A percentile compares a stretch with the other conserved stretches of the same genome.
Conservation (phyloP, 23 tunicate species). For the Clavelina lepadiformis region DNA sequence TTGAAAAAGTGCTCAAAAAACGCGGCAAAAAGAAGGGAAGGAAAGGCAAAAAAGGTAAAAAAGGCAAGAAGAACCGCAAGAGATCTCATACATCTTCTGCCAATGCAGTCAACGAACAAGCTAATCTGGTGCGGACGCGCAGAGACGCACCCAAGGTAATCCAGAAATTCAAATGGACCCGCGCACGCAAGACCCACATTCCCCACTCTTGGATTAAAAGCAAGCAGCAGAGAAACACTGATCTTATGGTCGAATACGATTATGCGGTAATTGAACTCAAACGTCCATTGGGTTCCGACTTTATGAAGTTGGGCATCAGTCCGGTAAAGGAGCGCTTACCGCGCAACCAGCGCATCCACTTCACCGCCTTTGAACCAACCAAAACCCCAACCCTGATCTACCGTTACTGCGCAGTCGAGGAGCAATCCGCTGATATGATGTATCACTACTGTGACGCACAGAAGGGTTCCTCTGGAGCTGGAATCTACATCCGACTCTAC, state of each 20-base stretch:
- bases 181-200: conserved; percentile 44
- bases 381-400: conserved; percentile 29
- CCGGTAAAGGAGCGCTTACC: conserved; percentile 57
- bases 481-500: conserved; percentile 70
- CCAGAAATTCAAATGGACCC: conserved; percentile 72
- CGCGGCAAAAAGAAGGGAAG: conserved; percentile 34
- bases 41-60: conserved; percentile 14
- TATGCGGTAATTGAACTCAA: conserved; percentile 82
- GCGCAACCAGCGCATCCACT: conserved; percentile 57
- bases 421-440: conserved; percentile 79
- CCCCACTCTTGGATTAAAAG: conserved; percentile 59
- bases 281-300: conserved; percentile 34
- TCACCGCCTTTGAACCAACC: conserved; percentile 64
- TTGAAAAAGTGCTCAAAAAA: conserved; percentile 13
- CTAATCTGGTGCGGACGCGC: not conserved
- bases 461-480: conserved; percentile 78
- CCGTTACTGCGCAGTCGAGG: conserved; percentile 68
- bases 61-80: conserved; percentile 4
- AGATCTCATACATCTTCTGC: not conserved
- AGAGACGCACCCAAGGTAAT: not conserved
- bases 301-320: conserved; percentile 75
- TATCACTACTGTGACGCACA: conserved; percentile 85
- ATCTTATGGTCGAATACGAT: conserved; percentile 62
- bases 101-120: not conserved
- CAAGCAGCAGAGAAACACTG: not conserved